Conservation (phyloP, 2,113 vertebrate genomes). For the Syngnathoides biaculeatus region DNA sequence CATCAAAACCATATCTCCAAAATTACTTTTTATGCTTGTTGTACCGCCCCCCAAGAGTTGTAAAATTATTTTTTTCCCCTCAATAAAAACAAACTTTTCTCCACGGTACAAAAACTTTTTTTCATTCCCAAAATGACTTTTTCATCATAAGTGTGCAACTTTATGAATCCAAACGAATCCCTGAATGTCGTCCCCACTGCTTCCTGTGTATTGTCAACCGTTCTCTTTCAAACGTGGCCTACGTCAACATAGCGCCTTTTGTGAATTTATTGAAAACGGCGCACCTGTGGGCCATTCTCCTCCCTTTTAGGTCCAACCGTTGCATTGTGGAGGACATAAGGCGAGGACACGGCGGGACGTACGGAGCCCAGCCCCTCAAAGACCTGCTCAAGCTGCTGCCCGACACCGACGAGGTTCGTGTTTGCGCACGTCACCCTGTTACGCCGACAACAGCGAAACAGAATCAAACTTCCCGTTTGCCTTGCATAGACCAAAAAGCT, state of each 20-base stretch:
- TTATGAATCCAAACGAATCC: too few relatives aligned
- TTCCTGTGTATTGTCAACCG: background rate
- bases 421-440: background rate
- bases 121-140: too few relatives aligned
- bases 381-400: slow-evolving; percentile 93
- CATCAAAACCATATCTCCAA: too few relatives aligned
- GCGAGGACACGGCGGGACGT: slow-evolving; percentile 80
- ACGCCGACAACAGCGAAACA: background rate
- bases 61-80: too few relatives aligned
- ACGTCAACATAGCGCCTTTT: slow-evolving; percentile 11
- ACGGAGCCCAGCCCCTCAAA: slow-evolving; percentile 82
- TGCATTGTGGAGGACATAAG: slow-evolving; percentile 90
- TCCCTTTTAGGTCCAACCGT: slow-evolving; percentile 81
- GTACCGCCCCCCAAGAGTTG: too few relatives aligned
- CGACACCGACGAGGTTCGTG: slow-evolving; percentile 86
- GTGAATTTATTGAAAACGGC: slow-evolving; percentile 4
- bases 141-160: too few relatives aligned
- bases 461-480: slow-evolving; percentile 16
- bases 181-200: background rate
- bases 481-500: slow-evolving; percentile 84
- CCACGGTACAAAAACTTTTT: too few relatives aligned
- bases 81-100: too few relatives aligned
- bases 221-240: background rate
- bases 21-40: too few relatives aligned
- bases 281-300: background rate